Conservation (phyloP, 2,113 vertebrate species). For the Arizona elegans region DNA sequence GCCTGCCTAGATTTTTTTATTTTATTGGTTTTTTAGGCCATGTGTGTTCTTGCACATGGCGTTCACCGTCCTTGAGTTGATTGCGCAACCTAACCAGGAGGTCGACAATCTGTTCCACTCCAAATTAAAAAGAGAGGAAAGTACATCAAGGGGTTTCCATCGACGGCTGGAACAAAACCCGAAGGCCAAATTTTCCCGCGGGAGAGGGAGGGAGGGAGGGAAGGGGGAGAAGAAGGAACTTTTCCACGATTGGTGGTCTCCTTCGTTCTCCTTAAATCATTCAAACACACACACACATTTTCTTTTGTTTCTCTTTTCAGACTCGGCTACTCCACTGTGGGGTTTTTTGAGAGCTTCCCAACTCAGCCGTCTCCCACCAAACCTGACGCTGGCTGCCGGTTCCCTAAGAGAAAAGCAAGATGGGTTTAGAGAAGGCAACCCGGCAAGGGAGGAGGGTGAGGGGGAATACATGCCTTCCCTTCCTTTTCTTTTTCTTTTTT, state of each 20-base stretch:
- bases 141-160: neutral
- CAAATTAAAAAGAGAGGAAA: neutral
- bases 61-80: neutral
- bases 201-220: neutral
- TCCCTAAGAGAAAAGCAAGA: constrained; percentile 79
- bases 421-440: constrained; percentile 66
- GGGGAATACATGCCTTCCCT: neutral
- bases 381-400: constrained; percentile 53
- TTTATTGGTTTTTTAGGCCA: neutral
- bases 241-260: neutral
- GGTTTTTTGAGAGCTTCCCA: neutral
- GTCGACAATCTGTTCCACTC: neutral
- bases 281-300: neutral
- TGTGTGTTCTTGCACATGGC: neutral
- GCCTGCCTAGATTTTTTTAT: neutral
- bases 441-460: neutral
- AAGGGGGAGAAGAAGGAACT: neutral
- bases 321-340: neutral
- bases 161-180: neutral
- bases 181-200: accelerated
- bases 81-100: neutral
- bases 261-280: neutral
- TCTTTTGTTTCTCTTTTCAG: neutral
- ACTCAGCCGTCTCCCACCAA: constrained; percentile 6
- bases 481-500: neutral